Evolutionary conservation across 1,140 invertebrate species (phyloP).

Genomic region (Meloidogyne floridensis): DNA sequence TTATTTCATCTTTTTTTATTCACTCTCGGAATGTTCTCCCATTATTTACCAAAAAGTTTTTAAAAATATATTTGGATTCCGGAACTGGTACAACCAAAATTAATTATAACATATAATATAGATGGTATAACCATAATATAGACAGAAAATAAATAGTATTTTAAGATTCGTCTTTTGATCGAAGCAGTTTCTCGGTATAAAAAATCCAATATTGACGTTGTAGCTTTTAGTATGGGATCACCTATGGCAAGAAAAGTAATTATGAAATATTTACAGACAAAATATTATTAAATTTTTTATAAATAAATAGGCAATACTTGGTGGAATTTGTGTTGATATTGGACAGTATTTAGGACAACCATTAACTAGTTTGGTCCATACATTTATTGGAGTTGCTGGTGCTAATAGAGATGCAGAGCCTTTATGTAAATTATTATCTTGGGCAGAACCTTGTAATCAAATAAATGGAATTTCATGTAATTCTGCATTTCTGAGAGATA

Average conservation of each 20-base stretch:
- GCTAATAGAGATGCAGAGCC: slow-evolving; percentile 36
- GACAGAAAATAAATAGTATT: background rate
- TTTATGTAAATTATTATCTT: slow-evolving; percentile 26
- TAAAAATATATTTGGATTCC: no score
- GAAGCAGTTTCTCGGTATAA: slow-evolving; percentile 30
- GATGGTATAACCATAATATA: no score
- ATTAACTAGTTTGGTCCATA: slow-evolving; percentile 37
- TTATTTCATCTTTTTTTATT: no score
- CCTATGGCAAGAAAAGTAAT: slow-evolving; percentile 33
- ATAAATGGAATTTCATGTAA: slow-evolving; percentile 36
- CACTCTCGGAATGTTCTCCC: no score
- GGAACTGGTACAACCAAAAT: no score
- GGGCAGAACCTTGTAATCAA: slow-evolving; percentile 24
- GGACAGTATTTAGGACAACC: slow-evolving; percentile 35
- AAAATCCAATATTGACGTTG: slow-evolving; percentile 26
- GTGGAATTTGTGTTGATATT: slow-evolving; percentile 40
- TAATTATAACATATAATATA: no score
- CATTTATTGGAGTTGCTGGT: slow-evolving; percentile 50
- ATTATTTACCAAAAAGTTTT: no score
- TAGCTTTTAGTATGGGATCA: slow-evolving; percentile 41
- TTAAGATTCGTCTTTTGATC: slow-evolving; percentile 23
- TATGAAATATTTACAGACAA: background rate
- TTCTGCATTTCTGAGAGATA: slow-evolving; percentile 32
- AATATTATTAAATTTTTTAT: background rate
- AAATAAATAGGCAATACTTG: slow-evolving; percentile 34